Conservation (phyloP, 2,113 vertebrate species). For the Zosterops pallidus region DNA sequence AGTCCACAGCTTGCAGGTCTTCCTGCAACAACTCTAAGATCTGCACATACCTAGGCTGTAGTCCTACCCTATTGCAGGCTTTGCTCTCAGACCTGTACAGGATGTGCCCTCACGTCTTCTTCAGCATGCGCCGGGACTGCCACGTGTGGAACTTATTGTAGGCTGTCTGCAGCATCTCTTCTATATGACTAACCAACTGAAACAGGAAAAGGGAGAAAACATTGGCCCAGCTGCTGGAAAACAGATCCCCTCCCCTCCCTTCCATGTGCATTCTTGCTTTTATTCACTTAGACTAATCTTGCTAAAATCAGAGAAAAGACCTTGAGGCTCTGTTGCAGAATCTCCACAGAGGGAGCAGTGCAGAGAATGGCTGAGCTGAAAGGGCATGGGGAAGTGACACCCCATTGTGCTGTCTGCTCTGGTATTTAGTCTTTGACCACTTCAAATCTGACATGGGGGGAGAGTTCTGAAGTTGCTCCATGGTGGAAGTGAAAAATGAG, state of each 20-base stretch:
- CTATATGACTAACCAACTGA: slow-evolving; percentile 93
- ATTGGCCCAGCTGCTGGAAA: not conserved
- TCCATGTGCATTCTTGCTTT: not conserved
- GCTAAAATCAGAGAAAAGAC: not conserved
- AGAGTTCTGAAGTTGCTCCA: not conserved
- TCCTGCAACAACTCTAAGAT: slow-evolving; percentile 59
- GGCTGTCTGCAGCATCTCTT: slow-evolving; percentile 95
- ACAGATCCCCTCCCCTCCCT: not conserved
- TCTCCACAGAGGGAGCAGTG: not conserved
- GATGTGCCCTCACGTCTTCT: slow-evolving; percentile 87
- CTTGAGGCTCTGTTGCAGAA: not conserved
- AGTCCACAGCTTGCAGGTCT: slow-evolving; percentile 64
- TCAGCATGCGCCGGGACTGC: slow-evolving; percentile 94
- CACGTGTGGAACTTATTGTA: slow-evolving; percentile 95
- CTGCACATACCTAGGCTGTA: slow-evolving; percentile 66
- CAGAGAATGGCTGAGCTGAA: not conserved
- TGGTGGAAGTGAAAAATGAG: not conserved
- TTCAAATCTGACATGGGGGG: not conserved
- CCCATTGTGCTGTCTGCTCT: not conserved
- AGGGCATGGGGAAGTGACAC: not conserved
- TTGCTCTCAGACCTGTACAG: slow-evolving; percentile 52
- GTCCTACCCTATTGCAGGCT: slow-evolving; percentile 70
- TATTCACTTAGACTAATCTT: not conserved
- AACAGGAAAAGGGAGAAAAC: slow-evolving; percentile 16
- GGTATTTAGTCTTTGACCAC: not conserved